Percentiles rank a stretch among this genome's conserved stretches.
phyloP scores from a whole-genome alignment of 1,140 invertebrate species.

The Diabrotica virgifera region DNA sequence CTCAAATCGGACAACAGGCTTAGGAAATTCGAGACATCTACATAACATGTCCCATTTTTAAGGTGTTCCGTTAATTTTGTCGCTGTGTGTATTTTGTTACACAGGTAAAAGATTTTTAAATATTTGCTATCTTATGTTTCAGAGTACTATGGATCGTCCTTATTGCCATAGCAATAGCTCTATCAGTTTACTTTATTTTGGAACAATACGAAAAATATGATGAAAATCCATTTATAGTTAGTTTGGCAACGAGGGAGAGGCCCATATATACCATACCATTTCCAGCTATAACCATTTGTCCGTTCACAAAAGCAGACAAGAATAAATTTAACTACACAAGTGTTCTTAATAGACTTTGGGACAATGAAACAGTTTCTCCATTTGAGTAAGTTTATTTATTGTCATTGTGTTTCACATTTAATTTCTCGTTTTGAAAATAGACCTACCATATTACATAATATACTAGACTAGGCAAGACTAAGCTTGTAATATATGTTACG shows the following conservation, averaged over 20 bases:
- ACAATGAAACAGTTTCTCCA: background rate
- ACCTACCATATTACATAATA: too few species aligned
- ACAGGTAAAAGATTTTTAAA: too few species aligned
- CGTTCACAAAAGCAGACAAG: conserved; percentile 42
- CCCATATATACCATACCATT: conserved; percentile 55
- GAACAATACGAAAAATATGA: conserved; percentile 52
- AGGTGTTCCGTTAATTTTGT: too few species aligned
- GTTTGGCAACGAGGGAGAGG: conserved; percentile 52
- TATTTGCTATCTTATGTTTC: conserved; percentile 17
- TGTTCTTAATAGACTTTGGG: background rate
- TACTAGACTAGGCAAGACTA: too few species aligned
- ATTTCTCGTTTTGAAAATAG: too few species aligned
- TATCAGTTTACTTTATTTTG: conserved; percentile 47
- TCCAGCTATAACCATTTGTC: conserved; percentile 54
- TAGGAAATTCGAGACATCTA: too few species aligned
- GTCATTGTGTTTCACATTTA: too few species aligned
- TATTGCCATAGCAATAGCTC: conserved; percentile 46
- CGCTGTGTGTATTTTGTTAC: too few species aligned
- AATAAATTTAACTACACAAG: conserved; percentile 13
- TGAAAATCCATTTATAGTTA: conserved; percentile 54
- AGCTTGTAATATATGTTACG: too few species aligned
- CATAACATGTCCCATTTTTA: too few species aligned
- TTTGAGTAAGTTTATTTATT: background rate
- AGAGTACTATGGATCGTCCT: conserved; percentile 51
- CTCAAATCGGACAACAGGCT: too few species aligned